phyloP scores from a whole-genome alignment of 1,140 invertebrate genomes.

The Drosophila sulfurigaster region DNA sequence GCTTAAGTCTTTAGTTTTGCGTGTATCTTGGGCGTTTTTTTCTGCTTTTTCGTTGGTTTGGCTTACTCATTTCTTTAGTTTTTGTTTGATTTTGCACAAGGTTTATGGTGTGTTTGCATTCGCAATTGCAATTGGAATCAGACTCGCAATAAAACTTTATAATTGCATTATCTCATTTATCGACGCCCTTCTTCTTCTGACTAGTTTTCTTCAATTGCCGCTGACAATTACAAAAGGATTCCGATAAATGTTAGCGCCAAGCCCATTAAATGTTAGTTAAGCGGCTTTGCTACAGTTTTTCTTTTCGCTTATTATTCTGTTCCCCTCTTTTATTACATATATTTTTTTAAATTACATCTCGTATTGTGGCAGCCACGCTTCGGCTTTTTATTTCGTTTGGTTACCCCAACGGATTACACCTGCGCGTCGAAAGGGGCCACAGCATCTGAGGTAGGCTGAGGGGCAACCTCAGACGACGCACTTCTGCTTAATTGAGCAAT shows the following conservation, averaged over 20 bases:
- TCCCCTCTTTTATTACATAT: background rate
- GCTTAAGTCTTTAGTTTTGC: slow-evolving; percentile 80
- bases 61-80: slow-evolving; percentile 15
- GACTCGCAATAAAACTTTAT: slow-evolving; percentile 13
- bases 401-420: slow-evolving; percentile 63
- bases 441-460: slow-evolving; percentile 34
- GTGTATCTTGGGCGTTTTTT: slow-evolving; percentile 38
- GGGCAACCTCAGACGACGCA: slow-evolving; percentile 68
- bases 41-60: background rate
- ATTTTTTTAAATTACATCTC: slow-evolving; percentile 27
- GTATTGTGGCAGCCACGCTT: slow-evolving; percentile 46
- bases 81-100: slow-evolving; percentile 45
- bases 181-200: background rate
- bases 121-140: slow-evolving; percentile 33
- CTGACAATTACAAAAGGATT: slow-evolving; percentile 59
- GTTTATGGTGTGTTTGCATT: slow-evolving; percentile 41
- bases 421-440: slow-evolving; percentile 42
- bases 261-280: slow-evolving; percentile 66
- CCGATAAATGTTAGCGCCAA: slow-evolving; percentile 73
- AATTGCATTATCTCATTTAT: slow-evolving; percentile 32
- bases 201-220: slow-evolving; percentile 18
- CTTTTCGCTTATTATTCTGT: background rate
- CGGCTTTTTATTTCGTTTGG: slow-evolving; percentile 29
- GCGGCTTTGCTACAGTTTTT: slow-evolving; percentile 66
- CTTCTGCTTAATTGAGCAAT: slow-evolving; percentile 83